These are phyloP conservation scores for Hyles euphorbiae DNA, from an alignment of 1,140 invertebrate species.

Conservation along the genomic window DNA sequence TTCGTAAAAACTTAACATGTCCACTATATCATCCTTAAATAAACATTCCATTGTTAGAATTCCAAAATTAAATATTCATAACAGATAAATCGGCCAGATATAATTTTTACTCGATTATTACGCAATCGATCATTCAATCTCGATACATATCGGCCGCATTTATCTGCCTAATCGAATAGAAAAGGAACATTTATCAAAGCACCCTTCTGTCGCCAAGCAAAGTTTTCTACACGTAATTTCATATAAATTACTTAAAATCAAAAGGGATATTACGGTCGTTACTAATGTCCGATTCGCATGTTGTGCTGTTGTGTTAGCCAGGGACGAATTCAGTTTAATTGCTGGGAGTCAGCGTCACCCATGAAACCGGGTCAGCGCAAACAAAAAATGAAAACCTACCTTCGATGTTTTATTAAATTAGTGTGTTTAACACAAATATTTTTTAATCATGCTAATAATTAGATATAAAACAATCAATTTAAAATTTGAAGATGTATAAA, in stretches of 20 bases:
- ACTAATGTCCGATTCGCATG: slow-evolving; percentile 66
- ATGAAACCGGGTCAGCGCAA: no score
- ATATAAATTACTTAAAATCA: slow-evolving; percentile 71
- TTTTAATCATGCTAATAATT: no score
- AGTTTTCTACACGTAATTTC: slow-evolving; percentile 54
- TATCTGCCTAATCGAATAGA: slow-evolving; percentile 58
- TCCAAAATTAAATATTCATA: slow-evolving; percentile 12
- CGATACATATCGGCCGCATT: slow-evolving; percentile 40
- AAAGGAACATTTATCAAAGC: slow-evolving; percentile 51
- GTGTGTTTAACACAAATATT: no score
- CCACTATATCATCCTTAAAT: no score
- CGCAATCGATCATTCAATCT: slow-evolving; percentile 51
- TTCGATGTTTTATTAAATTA: no score
- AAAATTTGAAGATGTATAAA: no score
- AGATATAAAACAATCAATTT: no score
- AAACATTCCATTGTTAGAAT: slow-evolving; percentile 2
- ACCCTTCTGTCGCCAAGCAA: slow-evolving; percentile 11
- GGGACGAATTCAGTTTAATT: not conserved
- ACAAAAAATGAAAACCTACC: no score
- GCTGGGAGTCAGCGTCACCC: not conserved
- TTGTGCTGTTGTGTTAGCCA: slow-evolving; percentile 31
- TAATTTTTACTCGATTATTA: slow-evolving; percentile 24
- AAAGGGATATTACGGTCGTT: slow-evolving; percentile 55
- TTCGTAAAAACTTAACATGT: no score
- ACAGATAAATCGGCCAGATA: slow-evolving; percentile 14